Conservation (phyloP, 2,888 invertebrate species). For the Physocephala rufipes region DNA sequence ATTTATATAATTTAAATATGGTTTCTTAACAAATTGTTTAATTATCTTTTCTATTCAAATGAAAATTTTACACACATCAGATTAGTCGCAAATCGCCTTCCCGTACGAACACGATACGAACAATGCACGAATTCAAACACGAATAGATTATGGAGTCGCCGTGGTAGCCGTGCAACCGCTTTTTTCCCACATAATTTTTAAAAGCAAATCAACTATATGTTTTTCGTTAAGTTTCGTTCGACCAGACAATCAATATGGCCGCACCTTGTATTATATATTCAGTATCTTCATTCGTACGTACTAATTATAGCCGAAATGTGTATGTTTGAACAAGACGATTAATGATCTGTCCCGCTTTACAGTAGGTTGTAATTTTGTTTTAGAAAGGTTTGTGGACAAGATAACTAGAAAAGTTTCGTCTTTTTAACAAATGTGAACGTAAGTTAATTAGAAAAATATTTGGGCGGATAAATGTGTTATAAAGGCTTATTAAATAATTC, state of each 20-base stretch:
- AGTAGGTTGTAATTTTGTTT: background rate
- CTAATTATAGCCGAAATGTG: background rate
- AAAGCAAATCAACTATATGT: conserved; percentile 43
- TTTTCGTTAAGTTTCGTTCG: conserved; percentile 41
- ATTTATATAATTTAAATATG: conserved; percentile 36
- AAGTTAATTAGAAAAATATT: too few relatives aligned
- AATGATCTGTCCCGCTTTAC: background rate
- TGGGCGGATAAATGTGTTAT: too few relatives aligned
- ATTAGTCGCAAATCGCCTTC: conserved; percentile 42
- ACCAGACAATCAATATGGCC: conserved; percentile 78
- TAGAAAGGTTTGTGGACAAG: background rate
- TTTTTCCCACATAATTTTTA: conserved; percentile 42
- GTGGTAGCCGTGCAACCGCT: conserved; percentile 45
- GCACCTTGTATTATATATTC: conserved; percentile 68
- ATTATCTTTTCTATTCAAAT: conserved; percentile 35
- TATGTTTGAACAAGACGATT: background rate
- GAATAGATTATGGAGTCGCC: conserved; percentile 38
- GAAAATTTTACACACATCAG: conserved; percentile 43
- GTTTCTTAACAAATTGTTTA: conserved; percentile 52
- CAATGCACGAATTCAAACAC: conserved; percentile 34
- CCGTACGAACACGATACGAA: conserved; percentile 38
- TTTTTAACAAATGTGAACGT: background rate
- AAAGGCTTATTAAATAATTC: too few relatives aligned
- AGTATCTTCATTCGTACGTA: background rate
- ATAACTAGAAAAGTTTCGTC: background rate